Conservation (phyloP, 2,888 invertebrate species). For the Drosophila hamatofila region DNA sequence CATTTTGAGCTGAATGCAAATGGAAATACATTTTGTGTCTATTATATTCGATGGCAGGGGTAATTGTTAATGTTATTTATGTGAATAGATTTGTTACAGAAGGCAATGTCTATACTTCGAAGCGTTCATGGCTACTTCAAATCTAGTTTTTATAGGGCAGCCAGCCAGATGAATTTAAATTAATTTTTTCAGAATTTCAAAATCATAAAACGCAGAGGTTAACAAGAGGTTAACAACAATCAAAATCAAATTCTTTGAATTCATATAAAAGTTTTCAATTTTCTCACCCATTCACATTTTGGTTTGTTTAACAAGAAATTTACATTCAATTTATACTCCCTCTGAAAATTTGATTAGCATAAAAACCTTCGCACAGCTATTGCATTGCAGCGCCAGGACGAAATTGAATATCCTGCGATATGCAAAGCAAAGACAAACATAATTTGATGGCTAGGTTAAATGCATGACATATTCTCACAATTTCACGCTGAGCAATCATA, state of each 20-base stretch:
- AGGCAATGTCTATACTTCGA: neutral
- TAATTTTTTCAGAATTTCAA: neutral
- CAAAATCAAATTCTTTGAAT: neutral
- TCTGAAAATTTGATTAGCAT: slow-evolving; percentile 48
- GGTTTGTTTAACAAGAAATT: neutral
- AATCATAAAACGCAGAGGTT: neutral
- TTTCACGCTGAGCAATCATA: slow-evolving; percentile 78
- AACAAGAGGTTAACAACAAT: neutral
- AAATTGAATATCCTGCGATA: slow-evolving; percentile 69
- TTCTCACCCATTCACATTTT: neutral
- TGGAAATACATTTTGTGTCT: slow-evolving; percentile 61
- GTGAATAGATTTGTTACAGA: slow-evolving; percentile 22
- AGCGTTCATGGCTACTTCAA: neutral
- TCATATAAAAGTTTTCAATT: neutral
- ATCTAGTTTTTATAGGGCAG: neutral
- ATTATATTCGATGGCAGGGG: slow-evolving; percentile 45
- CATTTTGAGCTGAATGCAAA: slow-evolving; percentile 40
- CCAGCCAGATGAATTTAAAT: neutral
- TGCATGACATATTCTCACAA: slow-evolving; percentile 67
- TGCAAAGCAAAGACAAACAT: slow-evolving; percentile 46
- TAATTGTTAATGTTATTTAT: slow-evolving; percentile 31
- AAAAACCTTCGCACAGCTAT: slow-evolving; percentile 76
- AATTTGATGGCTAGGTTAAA: slow-evolving; percentile 53
- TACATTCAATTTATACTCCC: neutral
- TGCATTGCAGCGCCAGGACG: slow-evolving; percentile 55